Percentiles rank a stretch among this genome's conserved stretches.
phyloP scores from a whole-genome alignment of 2,797 vertebrate species.

The Acanthopagrus latus region DNA sequence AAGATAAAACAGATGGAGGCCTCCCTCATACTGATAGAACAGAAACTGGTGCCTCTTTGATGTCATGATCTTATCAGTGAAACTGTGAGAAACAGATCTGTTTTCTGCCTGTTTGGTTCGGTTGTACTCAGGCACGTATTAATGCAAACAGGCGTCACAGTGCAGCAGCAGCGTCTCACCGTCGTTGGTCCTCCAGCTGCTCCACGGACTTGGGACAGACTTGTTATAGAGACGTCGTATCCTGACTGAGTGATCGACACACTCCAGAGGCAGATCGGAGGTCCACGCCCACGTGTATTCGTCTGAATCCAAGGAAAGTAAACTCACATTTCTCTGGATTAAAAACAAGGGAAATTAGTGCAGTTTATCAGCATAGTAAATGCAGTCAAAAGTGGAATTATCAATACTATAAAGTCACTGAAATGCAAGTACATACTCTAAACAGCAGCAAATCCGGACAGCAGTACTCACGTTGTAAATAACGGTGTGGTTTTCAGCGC shows the following conservation, averaged over 20 bases:
- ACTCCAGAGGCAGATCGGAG: conserved; percentile 78
- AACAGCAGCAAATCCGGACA: neutral
- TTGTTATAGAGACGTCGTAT: conserved; percentile 62
- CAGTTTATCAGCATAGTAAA: neutral
- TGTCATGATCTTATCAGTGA: neutral
- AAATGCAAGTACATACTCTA: neutral
- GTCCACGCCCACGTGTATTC: conserved; percentile 67
- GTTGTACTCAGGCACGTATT: neutral
- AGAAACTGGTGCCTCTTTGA: neutral
- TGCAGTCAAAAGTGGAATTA: neutral
- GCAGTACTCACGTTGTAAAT: conserved; percentile 66
- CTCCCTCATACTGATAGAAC: neutral
- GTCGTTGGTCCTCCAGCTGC: conserved; percentile 66
- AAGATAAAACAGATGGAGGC: neutral
- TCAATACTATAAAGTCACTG: neutral
- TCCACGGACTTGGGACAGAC: conserved; percentile 68
- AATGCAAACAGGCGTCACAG: neutral
- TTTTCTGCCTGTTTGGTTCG: neutral
- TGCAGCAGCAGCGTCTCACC: conserved; percentile 52
- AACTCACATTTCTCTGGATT: conserved; percentile 66
- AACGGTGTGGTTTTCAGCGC: conserved; percentile 48
- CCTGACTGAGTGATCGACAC: conserved; percentile 78
- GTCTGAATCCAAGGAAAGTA: neutral
- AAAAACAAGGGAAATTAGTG: neutral
- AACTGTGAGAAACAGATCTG: neutral